phyloP scores from a whole-genome alignment of 2,113 vertebrate genomes.

The Mirounga angustirostris region DNA sequence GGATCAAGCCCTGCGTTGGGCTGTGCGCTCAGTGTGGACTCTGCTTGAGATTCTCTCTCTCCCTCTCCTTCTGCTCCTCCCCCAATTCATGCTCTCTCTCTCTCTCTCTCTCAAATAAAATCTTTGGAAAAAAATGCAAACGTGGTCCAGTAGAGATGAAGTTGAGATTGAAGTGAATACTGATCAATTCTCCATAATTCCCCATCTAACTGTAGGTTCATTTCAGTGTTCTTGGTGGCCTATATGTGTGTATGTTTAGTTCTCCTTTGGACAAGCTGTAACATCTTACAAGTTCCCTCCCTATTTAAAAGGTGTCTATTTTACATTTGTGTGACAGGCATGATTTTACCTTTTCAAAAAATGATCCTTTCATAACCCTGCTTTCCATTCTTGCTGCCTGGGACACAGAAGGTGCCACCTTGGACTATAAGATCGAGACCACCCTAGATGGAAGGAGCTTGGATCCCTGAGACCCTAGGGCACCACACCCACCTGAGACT shows the following conservation, averaged over 20 bases:
- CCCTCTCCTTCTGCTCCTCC: neutral
- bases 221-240: neutral
- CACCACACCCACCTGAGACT: neutral
- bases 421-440: neutral
- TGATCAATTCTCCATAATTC: neutral
- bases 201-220: neutral
- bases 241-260: neutral
- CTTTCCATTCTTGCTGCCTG: neutral
- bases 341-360: conserved; percentile 30
- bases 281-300: neutral
- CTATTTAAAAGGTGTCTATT: neutral
- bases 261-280: neutral
- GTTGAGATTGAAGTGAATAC: neutral
- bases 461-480: neutral
- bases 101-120: neutral
- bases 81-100: neutral
- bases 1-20: neutral
- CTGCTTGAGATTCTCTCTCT: neutral
- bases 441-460: neutral
- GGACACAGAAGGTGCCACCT: neutral
- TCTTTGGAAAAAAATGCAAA: neutral
- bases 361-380: neutral
- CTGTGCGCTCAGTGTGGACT: neutral
- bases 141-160: neutral
- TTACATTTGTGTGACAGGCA: conserved; percentile 2